Conservation (phyloP, 2,888 invertebrate species). For the Barypeithes pellucidus region DNA sequence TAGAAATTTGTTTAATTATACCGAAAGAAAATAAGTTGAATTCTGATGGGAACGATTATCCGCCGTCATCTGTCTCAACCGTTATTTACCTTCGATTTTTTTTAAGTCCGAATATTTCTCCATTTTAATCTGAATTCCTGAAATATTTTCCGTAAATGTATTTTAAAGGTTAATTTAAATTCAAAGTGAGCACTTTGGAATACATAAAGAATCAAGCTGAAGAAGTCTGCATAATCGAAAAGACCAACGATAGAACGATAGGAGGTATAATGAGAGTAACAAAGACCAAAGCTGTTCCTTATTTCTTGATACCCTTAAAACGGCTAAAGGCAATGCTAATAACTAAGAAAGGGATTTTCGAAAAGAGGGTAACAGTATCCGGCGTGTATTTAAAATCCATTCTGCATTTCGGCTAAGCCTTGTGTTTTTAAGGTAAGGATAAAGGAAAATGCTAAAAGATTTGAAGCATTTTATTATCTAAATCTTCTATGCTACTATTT, state of each 20-base stretch:
- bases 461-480: neutral
- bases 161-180: slow-evolving; percentile 35
- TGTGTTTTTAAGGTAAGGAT: slow-evolving; percentile 6
- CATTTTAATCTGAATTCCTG: neutral
- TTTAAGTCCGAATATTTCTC: neutral
- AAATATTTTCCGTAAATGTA: slow-evolving; percentile 10
- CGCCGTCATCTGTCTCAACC: too few relatives aligned
- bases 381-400: slow-evolving; percentile 16
- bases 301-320: slow-evolving; percentile 19
- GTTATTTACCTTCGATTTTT: neutral
- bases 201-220: slow-evolving; percentile 33
- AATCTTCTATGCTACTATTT: too few relatives aligned
- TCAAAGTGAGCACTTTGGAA: slow-evolving; percentile 32
- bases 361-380: slow-evolving; percentile 19
- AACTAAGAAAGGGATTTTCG: slow-evolving; percentile 26
- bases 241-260: slow-evolving; percentile 24
- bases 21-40: too few relatives aligned
- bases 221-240: slow-evolving; percentile 40
- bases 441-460: neutral
- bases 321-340: slow-evolving; percentile 28
- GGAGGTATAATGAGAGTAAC: slow-evolving; percentile 29
- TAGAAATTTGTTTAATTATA: too few relatives aligned
- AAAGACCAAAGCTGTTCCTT: slow-evolving; percentile 30
- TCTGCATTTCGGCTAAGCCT: slow-evolving; percentile 7
- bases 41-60: too few relatives aligned